Evolutionary conservation across 2,888 invertebrate species (phyloP).

Genomic region (Andricus quercusramuli): DNA sequence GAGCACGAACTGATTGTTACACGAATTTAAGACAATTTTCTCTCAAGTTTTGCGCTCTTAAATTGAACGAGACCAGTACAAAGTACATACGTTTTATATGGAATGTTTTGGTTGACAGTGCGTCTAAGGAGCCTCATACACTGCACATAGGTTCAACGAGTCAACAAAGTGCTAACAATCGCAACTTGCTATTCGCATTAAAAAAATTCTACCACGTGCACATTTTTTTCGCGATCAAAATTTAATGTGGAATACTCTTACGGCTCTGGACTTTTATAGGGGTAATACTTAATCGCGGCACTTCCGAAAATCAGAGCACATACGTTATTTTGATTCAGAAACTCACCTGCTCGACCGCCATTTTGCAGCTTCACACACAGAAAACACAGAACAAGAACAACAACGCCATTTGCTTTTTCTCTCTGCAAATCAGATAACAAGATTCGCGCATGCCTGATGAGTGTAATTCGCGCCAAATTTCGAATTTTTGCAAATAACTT

Average conservation of each 20-base stretch:
- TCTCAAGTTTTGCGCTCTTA: background rate
- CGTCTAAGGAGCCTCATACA: conserved; percentile 11
- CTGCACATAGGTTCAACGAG: background rate
- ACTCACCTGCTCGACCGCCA: conserved; percentile 90
- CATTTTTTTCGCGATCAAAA: background rate
- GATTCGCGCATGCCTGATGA: background rate
- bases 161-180: conserved; percentile 34
- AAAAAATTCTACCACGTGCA: background rate
- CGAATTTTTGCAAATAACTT: background rate
- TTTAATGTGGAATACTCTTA: background rate
- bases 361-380: conserved; percentile 79
- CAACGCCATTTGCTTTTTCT: conserved; percentile 29
- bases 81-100: conserved; percentile 16
- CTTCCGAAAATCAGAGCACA: conserved; percentile 3
- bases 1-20: conserved; percentile 1
- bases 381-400: conserved; percentile 54
- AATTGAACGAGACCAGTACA: background rate
- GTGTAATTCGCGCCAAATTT: too few species aligned
- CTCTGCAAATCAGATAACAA: conserved; percentile 9
- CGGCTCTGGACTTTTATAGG: background rate
- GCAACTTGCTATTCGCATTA: conserved; percentile 3
- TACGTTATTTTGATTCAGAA: conserved; percentile 61
- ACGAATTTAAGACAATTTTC: background rate
- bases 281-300: background rate
- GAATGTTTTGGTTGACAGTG: conserved; percentile 36